Evolutionary conservation across 1,140 invertebrate species (phyloP).

Genomic region (Polyergus mexicanus): DNA sequence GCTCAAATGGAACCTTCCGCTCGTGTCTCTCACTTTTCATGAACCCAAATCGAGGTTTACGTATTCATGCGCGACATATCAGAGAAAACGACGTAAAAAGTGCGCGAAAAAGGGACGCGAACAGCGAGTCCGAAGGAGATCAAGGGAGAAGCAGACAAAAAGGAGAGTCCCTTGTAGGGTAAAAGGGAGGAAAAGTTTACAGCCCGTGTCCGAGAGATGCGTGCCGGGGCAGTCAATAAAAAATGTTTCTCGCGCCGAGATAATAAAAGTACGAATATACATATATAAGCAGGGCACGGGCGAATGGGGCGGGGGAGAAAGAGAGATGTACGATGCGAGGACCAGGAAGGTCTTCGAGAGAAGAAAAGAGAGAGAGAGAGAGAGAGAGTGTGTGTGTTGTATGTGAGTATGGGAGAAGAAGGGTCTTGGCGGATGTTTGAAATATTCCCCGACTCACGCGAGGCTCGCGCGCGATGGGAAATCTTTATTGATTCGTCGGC

Average conservation of each 20-base stretch:
- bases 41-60: slow-evolving; percentile 64
- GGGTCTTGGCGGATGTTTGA: slow-evolving; percentile 79
- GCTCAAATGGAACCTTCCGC: slow-evolving; percentile 40
- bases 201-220: slow-evolving; percentile 71
- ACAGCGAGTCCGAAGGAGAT: background rate
- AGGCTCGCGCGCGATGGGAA: slow-evolving; percentile 80
- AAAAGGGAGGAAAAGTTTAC: slow-evolving; percentile 75
- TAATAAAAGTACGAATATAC: slow-evolving; percentile 73
- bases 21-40: slow-evolving; percentile 56
- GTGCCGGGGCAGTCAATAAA: slow-evolving; percentile 77
- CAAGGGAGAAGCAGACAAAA: background rate
- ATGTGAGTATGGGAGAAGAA: slow-evolving; percentile 41
- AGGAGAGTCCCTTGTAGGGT: slow-evolving; percentile 48
- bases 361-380: slow-evolving; percentile 15
- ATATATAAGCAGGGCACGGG: slow-evolving; percentile 52
- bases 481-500: slow-evolving; percentile 84
- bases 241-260: slow-evolving; percentile 78
- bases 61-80: slow-evolving; percentile 71
- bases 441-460: slow-evolving; percentile 79
- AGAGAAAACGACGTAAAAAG: slow-evolving; percentile 35
- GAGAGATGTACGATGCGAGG: slow-evolving; percentile 70
- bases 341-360: slow-evolving; percentile 45
- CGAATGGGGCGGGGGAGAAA: slow-evolving; percentile 29
- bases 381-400: slow-evolving; percentile 17
- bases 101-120: slow-evolving; percentile 34